Evolutionary conservation across 2,888 invertebrate genomes (phyloP), one percentile per base, ranked within the genome.

Genomic region (Drosophila kambysellisi): DNA sequence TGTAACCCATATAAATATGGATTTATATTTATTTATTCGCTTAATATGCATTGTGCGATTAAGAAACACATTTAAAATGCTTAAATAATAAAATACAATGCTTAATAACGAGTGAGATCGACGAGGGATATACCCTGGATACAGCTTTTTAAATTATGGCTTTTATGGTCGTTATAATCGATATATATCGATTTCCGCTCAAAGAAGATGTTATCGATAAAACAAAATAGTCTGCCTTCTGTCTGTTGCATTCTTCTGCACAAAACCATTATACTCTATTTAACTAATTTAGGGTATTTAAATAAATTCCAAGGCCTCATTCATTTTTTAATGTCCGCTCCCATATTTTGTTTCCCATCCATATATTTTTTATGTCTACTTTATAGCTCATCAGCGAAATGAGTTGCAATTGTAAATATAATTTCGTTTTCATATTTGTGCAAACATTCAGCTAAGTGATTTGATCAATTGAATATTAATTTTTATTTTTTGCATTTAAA

Each of bases 391-490:
- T 54, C 56, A 73, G 53, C 46, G 53, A 67, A 70, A 70, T 60
- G 73, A 83, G 71, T 79, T 66, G 84, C 41, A 56, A 50, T 56
- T 69, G 67, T 61, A 63, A 60, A 61, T 69, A 48, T 54, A 70
- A 57, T 66, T 67, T 48, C 20, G 59, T 62, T 65, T 54, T 33
- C 50, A 37, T 67, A 66, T 37, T 32, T 41, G 67, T 50, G 51
- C 41, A 70, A 68, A 61, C 56, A 63, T 71, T 73, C 41, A 73
- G 66, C 73, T 76, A 78, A 85, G 80, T 78, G 78, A 76, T 64
- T 69, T 58, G 54, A 76, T 61, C 48, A 81, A 76, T 76, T 87
- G 87, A 87, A 87, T 87, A 83, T 82, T 70, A 86, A 87, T 81
- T 69, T 63, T 52, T 54, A 46, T 46, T 12, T 59, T 65, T 75